phyloP scores from a whole-genome alignment of 2,797 vertebrate species.

The Mus caroli region DNA sequence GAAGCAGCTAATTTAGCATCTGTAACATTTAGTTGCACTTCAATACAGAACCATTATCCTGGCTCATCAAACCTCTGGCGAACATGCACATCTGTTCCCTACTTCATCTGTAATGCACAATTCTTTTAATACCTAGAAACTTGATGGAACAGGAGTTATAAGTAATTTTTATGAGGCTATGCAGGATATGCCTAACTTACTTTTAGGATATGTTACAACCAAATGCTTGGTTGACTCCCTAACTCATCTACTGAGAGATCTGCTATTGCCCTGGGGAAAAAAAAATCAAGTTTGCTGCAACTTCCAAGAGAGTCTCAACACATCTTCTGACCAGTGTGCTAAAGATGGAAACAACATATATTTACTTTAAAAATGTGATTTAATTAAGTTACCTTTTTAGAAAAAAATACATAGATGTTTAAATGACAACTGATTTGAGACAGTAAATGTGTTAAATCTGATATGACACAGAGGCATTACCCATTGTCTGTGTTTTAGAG shows the following conservation, averaged over 20 bases:
- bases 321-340: background rate
- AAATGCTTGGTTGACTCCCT: constrained; percentile 40
- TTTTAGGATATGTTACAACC: constrained; percentile 69
- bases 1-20: constrained; percentile 60
- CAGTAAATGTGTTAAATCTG: constrained; percentile 29
- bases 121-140: constrained; percentile 71
- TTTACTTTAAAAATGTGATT: constrained; percentile 46
- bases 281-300: constrained; percentile 20
- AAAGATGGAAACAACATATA: constrained; percentile 29
- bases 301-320: background rate
- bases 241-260: constrained; percentile 63
- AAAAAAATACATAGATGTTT: background rate
- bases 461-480: background rate
- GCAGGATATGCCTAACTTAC: constrained; percentile 67
- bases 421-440: background rate
- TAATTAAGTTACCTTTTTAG: background rate
- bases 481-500: background rate
- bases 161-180: constrained; percentile 67
- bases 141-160: constrained; percentile 45
- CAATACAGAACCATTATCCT: background rate
- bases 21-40: constrained; percentile 56
- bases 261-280: background rate
- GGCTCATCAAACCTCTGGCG: constrained; percentile 55
- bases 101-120: constrained; percentile 29
- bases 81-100: constrained; percentile 56